Percentiles rank a stretch among this genome's conserved stretches.
Conservation (phyloP, 1,140 invertebrate genomes). For the Nautilus pompilius region DNA sequence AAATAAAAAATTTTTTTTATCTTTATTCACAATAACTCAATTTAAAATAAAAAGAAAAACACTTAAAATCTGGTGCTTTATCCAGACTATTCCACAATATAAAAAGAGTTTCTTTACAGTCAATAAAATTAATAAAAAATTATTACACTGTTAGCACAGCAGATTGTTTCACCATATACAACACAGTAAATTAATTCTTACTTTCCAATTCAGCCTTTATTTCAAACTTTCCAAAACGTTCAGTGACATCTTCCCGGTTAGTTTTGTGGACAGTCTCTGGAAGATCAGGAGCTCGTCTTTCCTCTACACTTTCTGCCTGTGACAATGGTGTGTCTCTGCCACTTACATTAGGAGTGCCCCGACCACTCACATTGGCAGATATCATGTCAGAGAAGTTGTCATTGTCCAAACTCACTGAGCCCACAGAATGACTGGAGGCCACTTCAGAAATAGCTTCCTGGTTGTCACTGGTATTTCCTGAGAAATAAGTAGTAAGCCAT, state of each 20-base stretch:
- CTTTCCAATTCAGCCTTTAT: conserved; percentile 60
- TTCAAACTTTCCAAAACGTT: conserved; percentile 98
- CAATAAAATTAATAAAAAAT: too few relatives aligned
- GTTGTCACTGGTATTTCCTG: conserved; percentile 87
- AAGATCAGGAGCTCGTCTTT: conserved; percentile 44
- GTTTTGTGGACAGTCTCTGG: conserved; percentile 67
- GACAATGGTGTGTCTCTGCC: conserved; percentile 93
- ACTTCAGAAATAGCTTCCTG: conserved; percentile 92
- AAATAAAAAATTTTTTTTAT: too few relatives aligned
- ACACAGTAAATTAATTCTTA: conserved; percentile 24
- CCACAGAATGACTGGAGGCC: conserved; percentile 89
- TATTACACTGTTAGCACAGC: too few relatives aligned
- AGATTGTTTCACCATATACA: too few relatives aligned
- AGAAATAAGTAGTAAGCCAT: conserved; percentile 15
- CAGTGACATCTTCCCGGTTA: conserved; percentile 79
- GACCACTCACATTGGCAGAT: conserved; percentile 82
- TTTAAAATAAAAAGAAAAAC: too few relatives aligned
- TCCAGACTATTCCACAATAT: too few relatives aligned
- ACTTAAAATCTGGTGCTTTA: too few relatives aligned
- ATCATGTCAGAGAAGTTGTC: conserved; percentile 92
- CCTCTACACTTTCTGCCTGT: conserved; percentile 42
- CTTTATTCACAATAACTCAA: too few relatives aligned
- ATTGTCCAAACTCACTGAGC: conserved; percentile 74
- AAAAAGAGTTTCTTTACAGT: too few relatives aligned
- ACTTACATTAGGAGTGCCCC: conserved; percentile 80